Conservation (phyloP, 2,797 vertebrate genomes). For the Crenuchus spilurus region DNA sequence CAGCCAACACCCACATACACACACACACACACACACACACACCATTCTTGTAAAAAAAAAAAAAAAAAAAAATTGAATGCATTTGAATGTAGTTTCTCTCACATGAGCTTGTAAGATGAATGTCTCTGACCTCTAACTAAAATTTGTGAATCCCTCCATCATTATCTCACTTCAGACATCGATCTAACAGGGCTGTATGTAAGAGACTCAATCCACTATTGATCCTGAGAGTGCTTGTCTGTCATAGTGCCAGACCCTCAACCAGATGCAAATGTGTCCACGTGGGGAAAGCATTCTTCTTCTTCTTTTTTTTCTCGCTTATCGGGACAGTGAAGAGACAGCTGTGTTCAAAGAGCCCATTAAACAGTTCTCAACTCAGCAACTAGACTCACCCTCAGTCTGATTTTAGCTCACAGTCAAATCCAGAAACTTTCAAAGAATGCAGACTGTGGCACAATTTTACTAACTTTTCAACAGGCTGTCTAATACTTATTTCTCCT, state of each 20-base stretch:
- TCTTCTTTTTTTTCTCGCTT: not conserved
- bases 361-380: constrained; percentile 8
- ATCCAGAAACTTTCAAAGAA: not conserved
- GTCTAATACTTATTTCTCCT: too few species aligned
- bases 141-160: constrained; percentile 50
- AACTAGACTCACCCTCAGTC: not conserved
- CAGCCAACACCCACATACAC: not conserved
- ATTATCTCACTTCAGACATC: constrained; percentile 62
- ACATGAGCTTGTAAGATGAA: constrained; percentile 16
- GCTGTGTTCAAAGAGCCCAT: constrained; percentile 14
- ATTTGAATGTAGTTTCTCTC: not conserved
- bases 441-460: not conserved
- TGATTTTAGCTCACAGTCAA: not conserved
- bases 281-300: constrained; percentile 36
- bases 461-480: too few species aligned
- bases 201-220: constrained; percentile 68
- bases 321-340: constrained; percentile 7
- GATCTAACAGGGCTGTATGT: constrained; percentile 60
- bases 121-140: constrained; percentile 24
- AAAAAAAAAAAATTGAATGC: not conserved
- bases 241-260: constrained; percentile 58
- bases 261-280: constrained; percentile 61
- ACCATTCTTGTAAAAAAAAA: not conserved
- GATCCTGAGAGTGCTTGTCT: constrained; percentile 64
- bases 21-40: not conserved